Conservation (phyloP, 1,140 invertebrate genomes). For the Heliconius himera region DNA sequence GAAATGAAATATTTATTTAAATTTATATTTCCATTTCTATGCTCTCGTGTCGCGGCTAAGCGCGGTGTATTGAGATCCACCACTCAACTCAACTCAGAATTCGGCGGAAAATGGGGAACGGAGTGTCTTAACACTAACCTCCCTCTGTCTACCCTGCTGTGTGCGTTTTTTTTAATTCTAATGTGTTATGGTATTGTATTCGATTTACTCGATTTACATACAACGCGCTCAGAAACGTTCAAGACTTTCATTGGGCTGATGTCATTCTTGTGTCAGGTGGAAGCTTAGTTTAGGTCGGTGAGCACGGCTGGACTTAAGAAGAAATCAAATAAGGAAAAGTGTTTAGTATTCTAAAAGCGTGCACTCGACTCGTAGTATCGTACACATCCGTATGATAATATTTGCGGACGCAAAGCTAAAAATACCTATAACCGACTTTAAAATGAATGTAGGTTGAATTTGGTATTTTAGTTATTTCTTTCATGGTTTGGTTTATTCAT, state of each 20-base stretch:
- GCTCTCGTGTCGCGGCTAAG: too few relatives aligned
- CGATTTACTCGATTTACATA: slow-evolving; percentile 23
- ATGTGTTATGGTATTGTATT: slow-evolving; percentile 9
- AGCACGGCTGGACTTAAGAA: slow-evolving; percentile 40
- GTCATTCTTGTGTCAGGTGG: slow-evolving; percentile 49
- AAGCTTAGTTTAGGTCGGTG: slow-evolving; percentile 33
- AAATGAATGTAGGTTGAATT: slow-evolving; percentile 2
- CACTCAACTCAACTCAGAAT: too few relatives aligned
- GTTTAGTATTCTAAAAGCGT: slow-evolving; percentile 41
- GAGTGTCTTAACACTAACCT: too few relatives aligned
- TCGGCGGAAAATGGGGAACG: too few relatives aligned
- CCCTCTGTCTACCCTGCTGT: too few relatives aligned
- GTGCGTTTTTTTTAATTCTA: not conserved
- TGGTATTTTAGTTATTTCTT: not conserved
- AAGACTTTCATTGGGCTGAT: slow-evolving; percentile 49
- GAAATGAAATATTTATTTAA: too few relatives aligned
- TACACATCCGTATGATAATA: slow-evolving; percentile 38
- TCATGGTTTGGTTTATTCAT: not conserved
- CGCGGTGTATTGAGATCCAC: too few relatives aligned
- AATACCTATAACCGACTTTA: slow-evolving; percentile 21
- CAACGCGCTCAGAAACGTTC: not conserved
- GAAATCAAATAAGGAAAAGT: slow-evolving; percentile 49
- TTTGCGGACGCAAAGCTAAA: slow-evolving; percentile 31
- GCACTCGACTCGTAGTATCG: slow-evolving; percentile 17
- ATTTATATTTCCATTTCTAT: too few relatives aligned